Evolutionary conservation across 2,797 vertebrate species (phyloP).

Genomic region (Danio jaintianensis): DNA sequence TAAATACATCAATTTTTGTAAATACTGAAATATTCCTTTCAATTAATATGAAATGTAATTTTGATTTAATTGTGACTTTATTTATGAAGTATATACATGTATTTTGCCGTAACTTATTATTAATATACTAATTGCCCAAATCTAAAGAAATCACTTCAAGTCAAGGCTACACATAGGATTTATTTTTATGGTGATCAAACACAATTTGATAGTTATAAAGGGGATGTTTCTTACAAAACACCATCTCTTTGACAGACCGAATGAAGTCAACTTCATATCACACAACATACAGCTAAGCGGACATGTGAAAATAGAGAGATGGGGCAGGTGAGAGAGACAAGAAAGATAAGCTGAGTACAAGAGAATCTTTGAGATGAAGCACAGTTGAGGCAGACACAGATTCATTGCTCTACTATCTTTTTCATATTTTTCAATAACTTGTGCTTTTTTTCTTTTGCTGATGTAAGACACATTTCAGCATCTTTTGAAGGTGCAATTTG

Average conservation of each 20-base stretch:
- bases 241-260: conserved; percentile 50
- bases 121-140: no score
- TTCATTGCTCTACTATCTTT: conserved; percentile 41
- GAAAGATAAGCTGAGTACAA: conserved; percentile 19
- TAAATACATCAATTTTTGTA: no score
- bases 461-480: not conserved
- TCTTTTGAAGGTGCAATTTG: no score
- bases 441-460: not conserved
- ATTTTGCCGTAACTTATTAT: no score
- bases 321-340: conserved; percentile 11
- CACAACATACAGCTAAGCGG: conserved; percentile 38
- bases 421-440: conserved; percentile 9
- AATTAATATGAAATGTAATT: no score
- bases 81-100: no score
- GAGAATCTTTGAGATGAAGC: conserved; percentile 1
- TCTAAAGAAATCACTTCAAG: no score
- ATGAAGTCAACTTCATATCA: conserved; percentile 46
- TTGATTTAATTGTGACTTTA: no score
- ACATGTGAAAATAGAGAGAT: conserved; percentile 26
- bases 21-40: no score
- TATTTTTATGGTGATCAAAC: not conserved
- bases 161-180: not conserved
- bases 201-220: not conserved
- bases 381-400: not conserved
- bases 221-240: not conserved